A percentile compares a stretch with the other conserved stretches of the same genome.
Evolutionary conservation across 1,140 invertebrate genomes (phyloP).

Genomic region (Holotrichia oblita): DNA sequence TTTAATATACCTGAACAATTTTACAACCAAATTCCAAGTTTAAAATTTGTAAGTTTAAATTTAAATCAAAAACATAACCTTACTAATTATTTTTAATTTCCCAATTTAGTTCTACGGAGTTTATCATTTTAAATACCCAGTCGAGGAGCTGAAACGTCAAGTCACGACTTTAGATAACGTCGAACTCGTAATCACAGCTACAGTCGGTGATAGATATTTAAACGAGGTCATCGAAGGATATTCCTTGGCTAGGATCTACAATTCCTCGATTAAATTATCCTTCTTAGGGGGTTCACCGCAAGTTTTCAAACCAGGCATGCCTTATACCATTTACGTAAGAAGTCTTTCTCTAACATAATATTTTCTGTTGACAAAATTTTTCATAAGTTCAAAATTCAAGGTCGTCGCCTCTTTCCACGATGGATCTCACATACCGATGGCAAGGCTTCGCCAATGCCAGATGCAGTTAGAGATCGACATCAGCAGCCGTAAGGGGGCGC

Average conservation of each 20-base stretch:
- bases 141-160: conserved; percentile 77
- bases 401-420: conserved; percentile 81
- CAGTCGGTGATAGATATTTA: conserved; percentile 89
- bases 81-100: neutral
- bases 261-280: conserved; percentile 79
- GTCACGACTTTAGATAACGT: conserved; percentile 76
- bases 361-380: too few species aligned
- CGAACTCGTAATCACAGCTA: conserved; percentile 87
- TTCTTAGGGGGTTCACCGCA: conserved; percentile 91
- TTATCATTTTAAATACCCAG: conserved; percentile 85
- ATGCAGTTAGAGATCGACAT: conserved; percentile 63
- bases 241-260: conserved; percentile 86
- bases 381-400: too few species aligned
- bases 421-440: conserved; percentile 71
- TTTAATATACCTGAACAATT: conserved; percentile 66
- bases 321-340: conserved; percentile 81
- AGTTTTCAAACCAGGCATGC: conserved; percentile 94
- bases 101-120: conserved; percentile 84
- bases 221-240: conserved; percentile 88
- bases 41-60: conserved; percentile 72
- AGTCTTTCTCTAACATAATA: too few species aligned
- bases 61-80: neutral
- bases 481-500: neutral
- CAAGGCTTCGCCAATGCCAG: conserved; percentile 66
- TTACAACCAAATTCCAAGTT: conserved; percentile 68